Percentiles rank a stretch among this genome's conserved stretches.
These are phyloP conservation scores for Imbricaverruca yamaguchii DNA, from an alignment of 2,888 invertebrate species.

Conservation along the genomic window DNA sequence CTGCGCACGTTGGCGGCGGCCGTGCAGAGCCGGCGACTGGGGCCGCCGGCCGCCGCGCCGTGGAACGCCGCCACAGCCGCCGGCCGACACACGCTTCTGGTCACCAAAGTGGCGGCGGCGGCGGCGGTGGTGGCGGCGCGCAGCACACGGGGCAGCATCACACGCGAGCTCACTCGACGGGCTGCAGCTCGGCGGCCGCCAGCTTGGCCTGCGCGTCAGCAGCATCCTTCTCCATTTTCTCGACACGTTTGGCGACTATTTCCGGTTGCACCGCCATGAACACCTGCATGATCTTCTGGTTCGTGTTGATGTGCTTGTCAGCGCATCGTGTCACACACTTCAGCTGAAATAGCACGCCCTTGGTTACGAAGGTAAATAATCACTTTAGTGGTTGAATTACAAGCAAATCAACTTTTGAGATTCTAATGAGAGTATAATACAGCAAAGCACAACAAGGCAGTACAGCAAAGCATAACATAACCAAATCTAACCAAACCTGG, in stretches of 20 bases:
- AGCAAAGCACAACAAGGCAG: too few species aligned
- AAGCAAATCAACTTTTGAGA: constrained; percentile 25
- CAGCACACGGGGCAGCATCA: background rate
- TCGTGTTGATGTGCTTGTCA: constrained; percentile 51
- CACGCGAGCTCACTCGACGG: background rate
- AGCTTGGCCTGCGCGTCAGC: background rate
- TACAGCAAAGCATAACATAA: too few species aligned
- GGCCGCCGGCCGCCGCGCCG: background rate
- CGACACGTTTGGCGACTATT: constrained; percentile 43
- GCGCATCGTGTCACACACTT: constrained; percentile 51
- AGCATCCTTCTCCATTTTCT: constrained; percentile 29
- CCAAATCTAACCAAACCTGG: too few species aligned
- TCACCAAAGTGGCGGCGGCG: background rate
- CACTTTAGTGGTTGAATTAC: too few species aligned
- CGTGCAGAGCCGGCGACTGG: constrained; percentile 39
- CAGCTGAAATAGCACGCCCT: constrained; percentile 41
- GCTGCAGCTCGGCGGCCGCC: too few species aligned
- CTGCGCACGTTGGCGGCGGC: constrained; percentile 39
- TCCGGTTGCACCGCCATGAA: constrained; percentile 54
- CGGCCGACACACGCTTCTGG: background rate
- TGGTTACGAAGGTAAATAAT: too few species aligned
- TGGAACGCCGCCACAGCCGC: background rate
- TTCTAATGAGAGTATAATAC: background rate
- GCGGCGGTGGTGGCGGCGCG: background rate
- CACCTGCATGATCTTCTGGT: constrained; percentile 53